Conservation (phyloP, 2,113 vertebrate genomes). For the Rhinichthys klamathensis region DNA sequence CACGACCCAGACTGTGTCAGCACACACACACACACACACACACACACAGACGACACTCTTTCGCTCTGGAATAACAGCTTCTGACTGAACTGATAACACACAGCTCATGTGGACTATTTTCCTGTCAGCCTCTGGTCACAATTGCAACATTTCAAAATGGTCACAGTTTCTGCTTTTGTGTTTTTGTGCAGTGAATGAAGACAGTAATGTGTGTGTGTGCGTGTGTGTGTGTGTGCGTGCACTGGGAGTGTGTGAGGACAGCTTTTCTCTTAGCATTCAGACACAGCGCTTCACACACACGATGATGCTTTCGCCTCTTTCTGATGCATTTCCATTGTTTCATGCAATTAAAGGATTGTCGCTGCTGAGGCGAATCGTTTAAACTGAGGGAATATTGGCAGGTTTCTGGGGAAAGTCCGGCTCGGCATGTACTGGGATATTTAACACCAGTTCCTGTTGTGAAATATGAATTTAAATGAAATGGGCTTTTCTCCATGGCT, state of each 20-base stretch:
- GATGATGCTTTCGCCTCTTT: neutral
- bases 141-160: neutral
- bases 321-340: neutral
- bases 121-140: neutral
- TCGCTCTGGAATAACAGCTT: neutral
- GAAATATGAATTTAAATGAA: neutral
- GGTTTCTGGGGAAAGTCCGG: neutral
- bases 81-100: neutral
- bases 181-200: neutral
- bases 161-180: neutral
- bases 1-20: too few relatives aligned
- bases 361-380: neutral
- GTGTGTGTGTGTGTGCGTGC: too few relatives aligned
- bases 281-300: neutral
- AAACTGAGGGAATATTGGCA: neutral
- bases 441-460: neutral
- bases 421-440: neutral
- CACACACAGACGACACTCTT: neutral
- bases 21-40: neutral
- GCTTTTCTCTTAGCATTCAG: conserved; percentile 3
- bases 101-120: neutral
- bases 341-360: neutral
- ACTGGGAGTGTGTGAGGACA: neutral
- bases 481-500: neutral
- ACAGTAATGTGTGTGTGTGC: neutral